Evolutionary conservation across 2,888 invertebrate species (phyloP).

Genomic region (Tuberolachnus salignus): DNA sequence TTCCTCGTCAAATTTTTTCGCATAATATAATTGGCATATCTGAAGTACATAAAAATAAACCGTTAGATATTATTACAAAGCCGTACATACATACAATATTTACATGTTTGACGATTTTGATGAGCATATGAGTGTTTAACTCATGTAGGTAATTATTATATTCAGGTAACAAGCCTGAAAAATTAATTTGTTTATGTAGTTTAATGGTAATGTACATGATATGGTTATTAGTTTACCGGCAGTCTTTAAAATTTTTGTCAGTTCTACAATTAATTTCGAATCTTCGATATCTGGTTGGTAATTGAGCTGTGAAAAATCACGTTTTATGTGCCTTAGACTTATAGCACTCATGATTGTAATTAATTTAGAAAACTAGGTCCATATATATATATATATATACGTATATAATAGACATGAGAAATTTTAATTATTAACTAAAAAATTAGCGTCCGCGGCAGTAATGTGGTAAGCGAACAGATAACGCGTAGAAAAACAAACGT

Average conservation of each 20-base stretch:
- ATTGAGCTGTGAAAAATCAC: constrained; percentile 28
- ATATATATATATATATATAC: too few relatives aligned
- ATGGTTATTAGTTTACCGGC: constrained; percentile 5
- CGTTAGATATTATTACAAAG: neutral
- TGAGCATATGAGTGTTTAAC: constrained; percentile 9
- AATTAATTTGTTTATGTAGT: neutral
- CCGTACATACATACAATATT: neutral
- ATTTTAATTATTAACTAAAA: neutral
- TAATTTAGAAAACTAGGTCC: neutral
- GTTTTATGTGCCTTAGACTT: constrained; percentile 7
- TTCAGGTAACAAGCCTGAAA: constrained; percentile 13
- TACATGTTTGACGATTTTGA: constrained; percentile 35
- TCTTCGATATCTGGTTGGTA: neutral
- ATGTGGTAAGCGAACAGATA: too few relatives aligned
- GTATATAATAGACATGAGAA: too few relatives aligned
- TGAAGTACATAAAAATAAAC: neutral
- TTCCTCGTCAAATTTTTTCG: neutral
- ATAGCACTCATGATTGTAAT: constrained; percentile 34
- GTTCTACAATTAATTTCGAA: constrained; percentile 13
- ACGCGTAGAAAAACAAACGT: too few relatives aligned
- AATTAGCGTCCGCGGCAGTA: neutral
- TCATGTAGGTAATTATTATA: neutral
- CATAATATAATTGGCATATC: constrained; percentile 31
- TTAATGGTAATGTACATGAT: neutral
- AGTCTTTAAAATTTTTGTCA: neutral